Percentiles rank a stretch among this genome's conserved stretches.
These are phyloP conservation scores for Harpalus rufipes DNA, from an alignment of 2,888 invertebrate genomes.

Conservation along the genomic window DNA sequence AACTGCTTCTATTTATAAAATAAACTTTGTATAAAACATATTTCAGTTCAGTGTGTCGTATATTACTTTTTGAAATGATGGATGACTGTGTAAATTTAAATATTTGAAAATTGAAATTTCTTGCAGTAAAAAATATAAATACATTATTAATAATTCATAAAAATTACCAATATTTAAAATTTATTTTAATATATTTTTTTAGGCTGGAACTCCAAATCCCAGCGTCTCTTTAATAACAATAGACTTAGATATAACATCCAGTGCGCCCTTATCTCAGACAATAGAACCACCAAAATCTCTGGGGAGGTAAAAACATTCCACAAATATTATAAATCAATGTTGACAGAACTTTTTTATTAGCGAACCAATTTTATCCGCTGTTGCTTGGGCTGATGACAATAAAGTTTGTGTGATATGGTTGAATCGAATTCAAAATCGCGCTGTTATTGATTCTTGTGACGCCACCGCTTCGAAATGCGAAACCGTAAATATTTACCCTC, in stretches of 20 bases:
- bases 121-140: background rate
- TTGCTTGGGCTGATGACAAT: slow-evolving; percentile 87
- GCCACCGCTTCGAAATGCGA: slow-evolving; percentile 65
- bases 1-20: too few species aligned
- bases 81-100: slow-evolving; percentile 14
- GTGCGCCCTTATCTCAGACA: slow-evolving; percentile 21
- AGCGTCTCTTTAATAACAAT: slow-evolving; percentile 82
- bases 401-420: slow-evolving; percentile 91
- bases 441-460: slow-evolving; percentile 75
- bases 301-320: slow-evolving; percentile 55
- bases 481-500: slow-evolving; percentile 71
- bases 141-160: too few species aligned
- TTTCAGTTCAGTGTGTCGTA: slow-evolving; percentile 13
- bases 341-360: slow-evolving; percentile 70
- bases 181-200: slow-evolving; percentile 66
- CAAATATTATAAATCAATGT: slow-evolving; percentile 6
- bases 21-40: slow-evolving; percentile 53
- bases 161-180: background rate
- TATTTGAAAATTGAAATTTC: background rate
- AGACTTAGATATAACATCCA: slow-evolving; percentile 76
- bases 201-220: slow-evolving; percentile 85
- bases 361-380: slow-evolving; percentile 83
- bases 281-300: slow-evolving; percentile 47
- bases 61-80: slow-evolving; percentile 13
- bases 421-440: slow-evolving; percentile 91